phyloP scores from a whole-genome alignment of 1,140 invertebrate species.

The Trissolcus basalis region DNA sequence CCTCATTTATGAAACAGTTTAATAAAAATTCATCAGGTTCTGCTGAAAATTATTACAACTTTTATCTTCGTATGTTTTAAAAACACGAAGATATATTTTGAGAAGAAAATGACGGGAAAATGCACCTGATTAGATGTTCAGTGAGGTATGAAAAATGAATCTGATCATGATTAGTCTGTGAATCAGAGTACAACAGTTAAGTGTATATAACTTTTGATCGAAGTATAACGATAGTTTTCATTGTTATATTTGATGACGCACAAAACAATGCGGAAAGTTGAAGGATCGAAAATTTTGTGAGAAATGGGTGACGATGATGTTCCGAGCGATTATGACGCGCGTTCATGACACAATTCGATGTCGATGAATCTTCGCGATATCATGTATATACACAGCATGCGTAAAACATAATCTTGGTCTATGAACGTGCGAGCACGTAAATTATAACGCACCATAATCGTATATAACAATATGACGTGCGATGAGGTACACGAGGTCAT shows the following conservation, averaged over 20 bases:
- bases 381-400: background rate
- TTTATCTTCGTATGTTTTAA: too few relatives aligned
- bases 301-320: too few relatives aligned
- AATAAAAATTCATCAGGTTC: too few relatives aligned
- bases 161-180: slow-evolving; percentile 27
- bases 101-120: too few relatives aligned
- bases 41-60: too few relatives aligned
- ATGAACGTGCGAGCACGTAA: slow-evolving; percentile 2
- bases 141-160: background rate
- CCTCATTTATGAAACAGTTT: too few relatives aligned
- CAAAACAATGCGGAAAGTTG: background rate
- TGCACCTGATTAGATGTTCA: background rate
- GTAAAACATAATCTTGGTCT: slow-evolving; percentile 15
- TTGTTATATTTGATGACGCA: background rate
- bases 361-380: slow-evolving; percentile 3
- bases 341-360: slow-evolving; percentile 14
- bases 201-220: slow-evolving; percentile 11
- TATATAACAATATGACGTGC: slow-evolving; percentile 19
- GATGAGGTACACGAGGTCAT: slow-evolving; percentile 23
- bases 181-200: slow-evolving; percentile 12
- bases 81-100: too few relatives aligned
- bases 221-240: slow-evolving; percentile 8
- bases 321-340: background rate
- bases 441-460: slow-evolving; percentile 12
- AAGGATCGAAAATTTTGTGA: too few relatives aligned